phyloP scores from a whole-genome alignment of 1,140 invertebrate species.

The Eupristina koningsbergeri region DNA sequence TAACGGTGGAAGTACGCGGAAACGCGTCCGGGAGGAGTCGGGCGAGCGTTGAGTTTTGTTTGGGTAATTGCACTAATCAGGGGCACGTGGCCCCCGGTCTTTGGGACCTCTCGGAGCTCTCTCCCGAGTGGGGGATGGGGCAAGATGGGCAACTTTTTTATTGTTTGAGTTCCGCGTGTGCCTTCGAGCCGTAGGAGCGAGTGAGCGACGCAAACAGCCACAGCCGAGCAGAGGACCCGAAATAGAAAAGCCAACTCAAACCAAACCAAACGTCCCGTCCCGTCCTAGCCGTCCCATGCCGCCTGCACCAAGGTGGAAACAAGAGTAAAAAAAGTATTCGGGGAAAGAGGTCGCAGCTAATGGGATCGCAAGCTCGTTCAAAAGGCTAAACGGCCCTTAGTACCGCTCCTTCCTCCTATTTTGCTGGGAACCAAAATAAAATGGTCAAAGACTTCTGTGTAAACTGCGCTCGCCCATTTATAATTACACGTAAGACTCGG shows the following conservation, averaged over 20 bases:
- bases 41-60: conserved; percentile 35
- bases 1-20: conserved; percentile 18
- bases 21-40: conserved; percentile 1
- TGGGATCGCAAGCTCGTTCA: conserved; percentile 65
- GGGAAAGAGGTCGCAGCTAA: conserved; percentile 68
- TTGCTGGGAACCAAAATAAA: conserved; percentile 20
- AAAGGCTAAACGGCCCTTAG: conserved; percentile 69
- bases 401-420: conserved; percentile 54
- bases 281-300: neutral
- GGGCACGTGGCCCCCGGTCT: conserved; percentile 63
- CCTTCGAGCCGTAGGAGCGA: neutral
- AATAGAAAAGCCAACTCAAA: conserved; percentile 46
- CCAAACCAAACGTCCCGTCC: too few species aligned
- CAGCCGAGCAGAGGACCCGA: conserved; percentile 40
- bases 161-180: too few species aligned
- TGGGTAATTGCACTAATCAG: conserved; percentile 71
- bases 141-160: conserved; percentile 53
- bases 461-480: neutral
- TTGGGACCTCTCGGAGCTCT: neutral
- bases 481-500: neutral
- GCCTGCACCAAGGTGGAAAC: conserved; percentile 47
- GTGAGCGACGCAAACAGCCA: conserved; percentile 13
- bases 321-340: conserved; percentile 47
- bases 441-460: conserved; percentile 27
- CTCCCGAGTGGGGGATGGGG: neutral